Evolutionary conservation across 2,113 vertebrate genomes (phyloP), one percentile per base, ranked within the genome.

Genomic region (Bubo blakistoni): DNA sequence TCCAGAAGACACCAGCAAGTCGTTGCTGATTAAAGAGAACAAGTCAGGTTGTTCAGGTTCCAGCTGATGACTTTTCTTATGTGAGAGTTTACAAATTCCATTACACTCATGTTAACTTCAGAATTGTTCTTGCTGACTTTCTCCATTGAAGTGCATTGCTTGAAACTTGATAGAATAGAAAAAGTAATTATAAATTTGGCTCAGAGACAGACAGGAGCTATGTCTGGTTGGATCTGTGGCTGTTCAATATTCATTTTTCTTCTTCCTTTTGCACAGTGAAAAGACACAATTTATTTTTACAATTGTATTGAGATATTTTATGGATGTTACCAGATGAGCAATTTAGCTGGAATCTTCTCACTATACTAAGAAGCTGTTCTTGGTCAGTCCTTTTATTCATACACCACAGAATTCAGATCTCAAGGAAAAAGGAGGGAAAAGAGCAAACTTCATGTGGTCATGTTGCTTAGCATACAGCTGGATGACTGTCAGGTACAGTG

Each of bases 101-200:
- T 96, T 96, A 63, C 86, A 59, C 42, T 85, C 55, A 29, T 47
- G 76, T 52, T 85, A 77, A 69, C 72, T 88, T 88, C 69, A 81
- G 76, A 93, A 69, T 59, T 88, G 58, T 82, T 94, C 66, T 90
- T 54, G n/a, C 36, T 86, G 7, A 89, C 85, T 93, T 92, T 79
- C 42, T 83, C 47, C 63, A 49, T 34, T 90, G 77, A 95, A 96
- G 49, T 88, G 67, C n/a, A 32, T 81, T 87, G 80, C 85, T 90
- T 92, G 57, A 90, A 93, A 88, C 65, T 74, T 79, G 79, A 86
- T 69, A 93, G 93, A 93, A 88, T 86, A 86, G 93, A 54, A 94
- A 81, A 97, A 93, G 90, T 93, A 92, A 95, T 97, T 96, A 95
- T 69, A 90, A 88, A 61, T 86, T 88, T 96, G 96, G 76, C 95